Evolutionary conservation across 2,888 invertebrate species (phyloP).

Genomic region (Acheta domesticus): DNA sequence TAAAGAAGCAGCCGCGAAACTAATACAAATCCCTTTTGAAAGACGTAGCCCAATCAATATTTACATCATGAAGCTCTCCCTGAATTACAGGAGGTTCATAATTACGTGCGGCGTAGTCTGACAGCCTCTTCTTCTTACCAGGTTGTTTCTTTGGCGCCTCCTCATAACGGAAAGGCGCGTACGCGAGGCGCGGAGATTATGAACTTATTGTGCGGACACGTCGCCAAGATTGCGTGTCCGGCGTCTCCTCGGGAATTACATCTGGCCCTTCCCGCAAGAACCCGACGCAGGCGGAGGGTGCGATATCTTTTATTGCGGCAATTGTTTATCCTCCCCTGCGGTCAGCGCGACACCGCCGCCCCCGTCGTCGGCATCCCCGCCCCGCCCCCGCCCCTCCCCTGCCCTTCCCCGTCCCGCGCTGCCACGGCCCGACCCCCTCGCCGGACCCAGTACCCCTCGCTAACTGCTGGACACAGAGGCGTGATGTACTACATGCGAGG

Average conservation of each 20-base stretch:
- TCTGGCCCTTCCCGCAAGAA: neutral
- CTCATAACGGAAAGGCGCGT: too few relatives aligned
- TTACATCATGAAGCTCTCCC: too few relatives aligned
- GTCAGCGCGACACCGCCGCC: neutral
- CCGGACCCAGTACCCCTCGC: neutral
- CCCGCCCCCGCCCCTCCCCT: neutral
- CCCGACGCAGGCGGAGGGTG: too few relatives aligned
- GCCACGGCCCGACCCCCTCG: neutral
- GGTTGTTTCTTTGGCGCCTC: too few relatives aligned
- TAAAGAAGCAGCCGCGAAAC: too few relatives aligned
- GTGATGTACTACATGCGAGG: neutral
- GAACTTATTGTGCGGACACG: neutral
- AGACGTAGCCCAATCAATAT: too few relatives aligned
- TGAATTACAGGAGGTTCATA: too few relatives aligned
- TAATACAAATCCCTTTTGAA: too few relatives aligned
- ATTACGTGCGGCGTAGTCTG: too few relatives aligned
- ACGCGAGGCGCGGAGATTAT: neutral
- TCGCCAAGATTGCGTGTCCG: neutral
- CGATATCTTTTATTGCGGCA: neutral
- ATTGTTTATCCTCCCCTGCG: slow-evolving; percentile 5
- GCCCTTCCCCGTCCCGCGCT: neutral
- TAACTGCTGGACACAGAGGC: neutral
- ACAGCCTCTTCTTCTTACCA: too few relatives aligned
- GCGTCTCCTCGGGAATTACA: slow-evolving; percentile 11
- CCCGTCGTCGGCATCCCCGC: neutral